Percentiles rank a stretch among this genome's conserved stretches.
Evolutionary conservation across 1,140 invertebrate genomes (phyloP).

Genomic region (Medauroidea extradentata): DNA sequence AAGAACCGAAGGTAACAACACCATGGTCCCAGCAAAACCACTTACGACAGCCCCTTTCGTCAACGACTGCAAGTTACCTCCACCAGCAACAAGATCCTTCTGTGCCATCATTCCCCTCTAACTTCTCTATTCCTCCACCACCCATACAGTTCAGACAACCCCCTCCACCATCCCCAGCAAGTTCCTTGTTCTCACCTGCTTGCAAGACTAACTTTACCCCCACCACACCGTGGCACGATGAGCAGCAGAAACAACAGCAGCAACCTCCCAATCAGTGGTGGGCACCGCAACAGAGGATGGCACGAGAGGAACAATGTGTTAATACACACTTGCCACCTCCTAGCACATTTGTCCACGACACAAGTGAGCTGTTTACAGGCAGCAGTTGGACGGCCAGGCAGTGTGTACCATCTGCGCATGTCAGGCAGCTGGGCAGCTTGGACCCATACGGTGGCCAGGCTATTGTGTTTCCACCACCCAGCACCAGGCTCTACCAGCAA

Average conservation of each 20-base stretch:
- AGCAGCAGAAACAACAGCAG: conserved; percentile 4
- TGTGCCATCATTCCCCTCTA: not conserved
- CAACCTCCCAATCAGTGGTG: too few species aligned
- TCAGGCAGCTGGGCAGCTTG: not conserved
- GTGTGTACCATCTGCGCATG: too few species aligned
- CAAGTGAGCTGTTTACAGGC: too few species aligned
- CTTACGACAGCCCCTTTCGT: not conserved
- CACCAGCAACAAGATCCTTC: too few species aligned
- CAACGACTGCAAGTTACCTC: not conserved
- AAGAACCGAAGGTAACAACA: conserved; percentile 11
- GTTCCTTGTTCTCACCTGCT: not conserved
- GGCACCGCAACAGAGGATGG: not conserved
- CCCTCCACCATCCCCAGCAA: not conserved
- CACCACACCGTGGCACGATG: conserved; percentile 8
- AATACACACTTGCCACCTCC: too few species aligned
- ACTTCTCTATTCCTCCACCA: not conserved
- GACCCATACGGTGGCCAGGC: not conserved
- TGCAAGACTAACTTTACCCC: too few species aligned
- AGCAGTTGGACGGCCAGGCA: not conserved
- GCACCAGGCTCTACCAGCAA: not conserved
- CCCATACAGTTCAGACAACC: not conserved
- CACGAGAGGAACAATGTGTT: conserved; percentile 16
- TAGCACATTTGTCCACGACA: too few species aligned
- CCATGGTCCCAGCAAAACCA: conserved; percentile 3
- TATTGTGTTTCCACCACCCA: not conserved